These are phyloP conservation scores for Siniperca obscura DNA, from an alignment of 2,797 vertebrate species.

Conservation along the genomic window DNA sequence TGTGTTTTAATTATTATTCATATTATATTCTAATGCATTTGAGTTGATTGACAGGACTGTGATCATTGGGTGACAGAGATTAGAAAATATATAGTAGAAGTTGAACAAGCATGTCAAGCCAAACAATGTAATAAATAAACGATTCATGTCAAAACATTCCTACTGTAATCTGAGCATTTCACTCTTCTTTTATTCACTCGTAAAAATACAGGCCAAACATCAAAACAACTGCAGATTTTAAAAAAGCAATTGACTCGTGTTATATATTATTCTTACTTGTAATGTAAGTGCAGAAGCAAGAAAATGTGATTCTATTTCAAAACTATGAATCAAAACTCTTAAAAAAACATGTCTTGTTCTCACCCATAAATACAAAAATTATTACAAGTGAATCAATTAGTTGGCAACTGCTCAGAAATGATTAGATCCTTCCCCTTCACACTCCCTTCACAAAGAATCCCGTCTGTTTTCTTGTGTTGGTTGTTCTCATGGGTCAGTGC, in stretches of 20 bases:
- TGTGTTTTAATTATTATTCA: not conserved
- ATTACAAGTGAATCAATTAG: conserved; percentile 41
- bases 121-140: conserved; percentile 61
- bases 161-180: conserved; percentile 13
- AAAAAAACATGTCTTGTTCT: conserved; percentile 45
- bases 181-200: conserved; percentile 32
- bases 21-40: not conserved
- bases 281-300: conserved; percentile 84
- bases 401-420: conserved; percentile 1
- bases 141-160: conserved; percentile 29
- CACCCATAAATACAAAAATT: conserved; percentile 30
- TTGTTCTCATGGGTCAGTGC: conserved; percentile 65
- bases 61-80: conserved; percentile 83
- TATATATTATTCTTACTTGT: conserved; percentile 73
- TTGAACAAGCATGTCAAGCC: conserved; percentile 60
- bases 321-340: conserved; percentile 41
- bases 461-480: not conserved
- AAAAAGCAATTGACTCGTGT: conserved; percentile 63
- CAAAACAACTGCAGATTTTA: conserved; percentile 42
- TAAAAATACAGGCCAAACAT: conserved; percentile 68
- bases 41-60: conserved; percentile 10
- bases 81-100: conserved; percentile 77
- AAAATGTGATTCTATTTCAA: conserved; percentile 70
- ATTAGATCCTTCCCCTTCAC: not conserved
- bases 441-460: not conserved